These are phyloP conservation scores for Eustalomyia histrio DNA, from an alignment of 2,888 invertebrate genomes.

Conservation along the genomic window DNA sequence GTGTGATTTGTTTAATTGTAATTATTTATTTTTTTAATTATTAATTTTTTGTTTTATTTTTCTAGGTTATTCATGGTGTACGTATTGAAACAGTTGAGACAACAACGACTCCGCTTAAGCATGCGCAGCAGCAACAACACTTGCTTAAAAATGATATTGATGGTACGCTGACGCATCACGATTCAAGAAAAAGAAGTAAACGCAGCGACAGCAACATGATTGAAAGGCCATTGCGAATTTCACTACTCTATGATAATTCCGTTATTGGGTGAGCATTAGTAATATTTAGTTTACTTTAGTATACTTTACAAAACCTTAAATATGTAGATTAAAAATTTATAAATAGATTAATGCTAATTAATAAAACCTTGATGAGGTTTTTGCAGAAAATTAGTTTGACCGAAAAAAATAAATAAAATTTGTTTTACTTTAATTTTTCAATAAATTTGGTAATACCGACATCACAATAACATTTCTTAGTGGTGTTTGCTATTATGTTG, in stretches of 20 bases:
- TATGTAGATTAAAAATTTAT: neutral
- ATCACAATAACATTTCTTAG: neutral
- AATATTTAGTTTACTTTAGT: neutral
- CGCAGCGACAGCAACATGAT: constrained; percentile 80
- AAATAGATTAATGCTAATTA: constrained; percentile 1
- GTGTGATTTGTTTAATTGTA: constrained; percentile 36
- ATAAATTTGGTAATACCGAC: neutral
- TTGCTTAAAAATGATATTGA: constrained; percentile 19
- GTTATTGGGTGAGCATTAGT: constrained; percentile 87
- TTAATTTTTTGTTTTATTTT: constrained; percentile 71
- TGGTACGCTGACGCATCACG: constrained; percentile 83
- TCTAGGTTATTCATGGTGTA: constrained; percentile 89
- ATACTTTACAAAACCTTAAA: neutral
- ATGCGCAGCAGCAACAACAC: constrained; percentile 74
- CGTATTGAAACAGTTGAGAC: constrained; percentile 85
- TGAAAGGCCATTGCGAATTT: constrained; percentile 90
- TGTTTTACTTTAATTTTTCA: neutral
- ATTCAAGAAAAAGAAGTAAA: constrained; percentile 84
- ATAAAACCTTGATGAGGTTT: neutral
- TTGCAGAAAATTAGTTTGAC: neutral
- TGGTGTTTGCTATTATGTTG: neutral
- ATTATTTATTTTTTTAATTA: too few relatives aligned
- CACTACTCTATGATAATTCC: constrained; percentile 92
- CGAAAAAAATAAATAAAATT: neutral
- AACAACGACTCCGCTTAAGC: constrained; percentile 86